Conservation (phyloP, 2,888 invertebrate genomes). For the Amiota minor region DNA sequence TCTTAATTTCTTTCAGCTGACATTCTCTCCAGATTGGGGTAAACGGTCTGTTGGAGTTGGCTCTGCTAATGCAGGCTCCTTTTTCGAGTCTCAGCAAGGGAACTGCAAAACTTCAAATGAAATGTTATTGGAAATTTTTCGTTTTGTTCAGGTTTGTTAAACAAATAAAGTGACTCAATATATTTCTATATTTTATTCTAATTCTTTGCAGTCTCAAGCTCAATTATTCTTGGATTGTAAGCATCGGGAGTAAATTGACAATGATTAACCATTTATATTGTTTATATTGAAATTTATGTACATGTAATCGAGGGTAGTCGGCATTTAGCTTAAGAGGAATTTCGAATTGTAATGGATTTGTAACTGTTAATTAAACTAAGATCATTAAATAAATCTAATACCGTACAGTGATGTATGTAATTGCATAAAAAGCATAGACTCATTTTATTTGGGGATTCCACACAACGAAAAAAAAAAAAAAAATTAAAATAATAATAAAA, state of each 20-base stretch:
- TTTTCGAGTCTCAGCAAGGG: conserved; percentile 62
- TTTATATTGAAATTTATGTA: conserved; percentile 38
- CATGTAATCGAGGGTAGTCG: conserved; percentile 67
- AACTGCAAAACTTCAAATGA: conserved; percentile 70
- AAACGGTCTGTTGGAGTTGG: conserved; percentile 60
- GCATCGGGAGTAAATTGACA: conserved; percentile 61
- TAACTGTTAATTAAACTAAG: conserved; percentile 39
- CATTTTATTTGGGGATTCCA: conserved; percentile 2
- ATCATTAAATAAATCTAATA: conserved; percentile 37
- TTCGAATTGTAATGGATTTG: conserved; percentile 41
- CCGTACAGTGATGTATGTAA: conserved; percentile 9
- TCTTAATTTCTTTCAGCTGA: conserved; percentile 53
- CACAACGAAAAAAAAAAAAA: neutral
- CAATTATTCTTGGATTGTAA: conserved; percentile 69
- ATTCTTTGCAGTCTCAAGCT: conserved; percentile 56
- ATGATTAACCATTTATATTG: neutral
- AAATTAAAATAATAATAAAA: neutral
- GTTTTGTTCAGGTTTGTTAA: conserved; percentile 64
- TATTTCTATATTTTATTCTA: neutral
- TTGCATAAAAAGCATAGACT: conserved; percentile 50
- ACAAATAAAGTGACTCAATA: neutral
- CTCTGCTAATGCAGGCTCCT: conserved; percentile 45
- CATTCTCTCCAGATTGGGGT: conserved; percentile 71
- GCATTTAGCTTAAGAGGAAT: conserved; percentile 67
- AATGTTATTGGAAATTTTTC: conserved; percentile 71